Evolutionary conservation across 2,797 vertebrate species (phyloP), one percentile per base, ranked within the genome.

Genomic region (Molossus alvarezi): DNA sequence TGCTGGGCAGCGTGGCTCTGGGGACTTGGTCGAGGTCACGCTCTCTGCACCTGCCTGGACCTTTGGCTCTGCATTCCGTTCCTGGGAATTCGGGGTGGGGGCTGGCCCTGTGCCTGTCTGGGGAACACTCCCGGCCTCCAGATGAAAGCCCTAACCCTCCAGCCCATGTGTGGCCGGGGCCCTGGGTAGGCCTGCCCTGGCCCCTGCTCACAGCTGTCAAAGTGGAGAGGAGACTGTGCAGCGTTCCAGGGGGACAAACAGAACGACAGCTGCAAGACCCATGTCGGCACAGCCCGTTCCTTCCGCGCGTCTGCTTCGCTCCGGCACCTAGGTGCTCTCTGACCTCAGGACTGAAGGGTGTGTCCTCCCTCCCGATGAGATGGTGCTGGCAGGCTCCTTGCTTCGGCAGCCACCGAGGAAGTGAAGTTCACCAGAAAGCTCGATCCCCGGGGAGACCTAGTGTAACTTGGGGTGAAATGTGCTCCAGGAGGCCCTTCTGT

Each of bases 211-310:
- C 10, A 18, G 87, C 90, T 55, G 87, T 90, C 81, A n/a, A 11
- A 41, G 96, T 67, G 79, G 84, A 69, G 48, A 85, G 65, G 96
- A 97, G 97, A 60, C 25, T 0, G 17, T 5, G 29, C 37, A 0
- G 72, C 62, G 53, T 95, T 96, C 87, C 57, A 87, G 55, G 94
- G 6, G 18, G 17, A 93, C 96, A 82, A 58, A 79, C 71, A 91
- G 95, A 90, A 90, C 97, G 97, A 88, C 98, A 97, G 91, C 97
- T 95, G 96, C 79, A 41, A 25, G 97, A 90, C 94, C 85, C 58
- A 10, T 82, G 73, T 93, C 96, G 95, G 79, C 10, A 13, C 0
- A 5, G 29, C 94, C 53, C 8, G 45, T 69, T 92, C 92, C 92
- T 88, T 0, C 83, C 89, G 94, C 75, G 14, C 45, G 84, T 20